Conservation (phyloP, 64 coral and sea anemone genomes). For the Porites australiensis region DNA sequence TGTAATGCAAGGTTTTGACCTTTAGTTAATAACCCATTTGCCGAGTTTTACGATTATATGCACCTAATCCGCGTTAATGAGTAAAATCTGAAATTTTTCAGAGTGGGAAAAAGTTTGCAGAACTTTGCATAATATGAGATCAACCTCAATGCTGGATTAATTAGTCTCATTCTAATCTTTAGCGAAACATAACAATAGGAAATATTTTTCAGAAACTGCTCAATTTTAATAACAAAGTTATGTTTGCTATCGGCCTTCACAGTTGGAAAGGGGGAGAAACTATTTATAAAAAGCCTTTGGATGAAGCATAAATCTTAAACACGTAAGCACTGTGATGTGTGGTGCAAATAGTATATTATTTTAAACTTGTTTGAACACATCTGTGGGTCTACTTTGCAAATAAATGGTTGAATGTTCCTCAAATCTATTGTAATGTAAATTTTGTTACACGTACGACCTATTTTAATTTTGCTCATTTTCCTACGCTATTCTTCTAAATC, state of each 20-base stretch:
- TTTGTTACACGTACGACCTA: neutral
- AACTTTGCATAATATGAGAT: neutral
- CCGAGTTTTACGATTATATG: too few species aligned
- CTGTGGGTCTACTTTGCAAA: neutral
- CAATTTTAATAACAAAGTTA: conserved; percentile 4
- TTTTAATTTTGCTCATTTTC: too few species aligned
- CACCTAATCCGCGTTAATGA: too few species aligned
- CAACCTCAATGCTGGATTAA: neutral
- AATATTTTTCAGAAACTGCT: neutral
- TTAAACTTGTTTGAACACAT: conserved; percentile 1
- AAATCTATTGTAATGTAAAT: conserved; percentile 43
- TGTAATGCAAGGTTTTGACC: neutral
- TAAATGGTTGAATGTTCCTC: neutral
- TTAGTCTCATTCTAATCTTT: conserved; percentile 5
- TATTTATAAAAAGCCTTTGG: neutral
- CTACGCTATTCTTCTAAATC: neutral
- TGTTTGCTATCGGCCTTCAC: neutral
- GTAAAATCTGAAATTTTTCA: too few species aligned
- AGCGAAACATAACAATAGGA: neutral
- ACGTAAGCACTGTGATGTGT: neutral
- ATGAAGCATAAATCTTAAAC: neutral
- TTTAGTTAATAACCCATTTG: neutral
- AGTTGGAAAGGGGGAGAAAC: neutral
- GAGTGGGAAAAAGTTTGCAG: too few species aligned
- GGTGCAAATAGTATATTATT: neutral